Evolutionary conservation across 1,140 invertebrate genomes (phyloP), one percentile per base, ranked within the genome.

Genomic region (Cydia amplana): DNA sequence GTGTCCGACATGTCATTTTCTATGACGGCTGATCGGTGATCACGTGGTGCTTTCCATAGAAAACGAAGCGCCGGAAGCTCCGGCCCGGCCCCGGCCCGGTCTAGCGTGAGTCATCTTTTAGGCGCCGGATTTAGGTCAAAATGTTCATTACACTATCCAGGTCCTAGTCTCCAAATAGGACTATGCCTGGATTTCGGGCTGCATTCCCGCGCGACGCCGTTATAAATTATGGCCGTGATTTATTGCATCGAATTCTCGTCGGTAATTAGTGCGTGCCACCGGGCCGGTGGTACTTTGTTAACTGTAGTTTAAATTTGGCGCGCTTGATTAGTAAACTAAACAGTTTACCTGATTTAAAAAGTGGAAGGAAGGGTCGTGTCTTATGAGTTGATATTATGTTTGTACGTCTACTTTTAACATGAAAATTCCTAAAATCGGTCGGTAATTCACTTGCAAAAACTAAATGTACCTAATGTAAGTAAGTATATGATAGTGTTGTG

Each of bases 161-260:
- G 20, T 23, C 4, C 28, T 43, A 70, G 65, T 36, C 49, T 55
- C 77, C 73, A 78, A 80, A 81, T 83, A 85, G 80, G 78, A 80
- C 78, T 79, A 80, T 73, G 76, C 72, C 75, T 82, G 80, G 88
- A 88, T 89, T 90, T 88, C 83, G 87, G 85, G 85, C 85, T 79
- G 83, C 87, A 90, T 91, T 85, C 90, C 90, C 75, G 77, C 75
- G 80, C 86, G 87, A 83, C 84, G 82, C 83, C 84, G 84, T 84
- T 79, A 76, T 89, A 89, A 91, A 91, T 91, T 91, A 89, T 91
- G 85, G 77, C 85, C 82, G 85, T 91, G 90, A 92, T 92, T 92
- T 92, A 92, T 92, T 86, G 89, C 89, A 92, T 92, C 82, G 90
- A 88, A 92, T 92, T 92, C 88, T 88, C 88, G 78, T 83, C 88